phyloP scores from a whole-genome alignment of 1,140 invertebrate species.

The Drosophila ercepeae region DNA sequence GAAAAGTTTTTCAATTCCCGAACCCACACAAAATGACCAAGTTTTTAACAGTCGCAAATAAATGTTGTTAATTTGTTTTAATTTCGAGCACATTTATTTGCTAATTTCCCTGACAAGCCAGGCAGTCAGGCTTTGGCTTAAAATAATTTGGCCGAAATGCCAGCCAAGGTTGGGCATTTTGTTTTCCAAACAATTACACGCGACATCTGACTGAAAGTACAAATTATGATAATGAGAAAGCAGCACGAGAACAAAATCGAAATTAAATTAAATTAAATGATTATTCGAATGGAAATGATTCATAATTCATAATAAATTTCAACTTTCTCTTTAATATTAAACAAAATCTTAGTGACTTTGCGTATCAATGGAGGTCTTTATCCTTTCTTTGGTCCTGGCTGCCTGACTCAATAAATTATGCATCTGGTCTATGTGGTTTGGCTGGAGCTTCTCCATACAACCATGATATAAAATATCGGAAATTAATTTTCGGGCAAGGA shows the following conservation, averaged over 20 bases:
- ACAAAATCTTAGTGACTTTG: neutral
- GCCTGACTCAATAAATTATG: constrained; percentile 20
- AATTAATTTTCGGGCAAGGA: constrained; percentile 45
- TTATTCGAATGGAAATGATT: neutral
- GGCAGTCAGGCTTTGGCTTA: constrained; percentile 20
- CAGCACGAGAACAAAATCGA: neutral
- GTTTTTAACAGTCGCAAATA: constrained; percentile 73
- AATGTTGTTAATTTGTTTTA: constrained; percentile 81
- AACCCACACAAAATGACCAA: constrained; percentile 61
- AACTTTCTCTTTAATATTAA: neutral
- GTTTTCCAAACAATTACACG: constrained; percentile 38
- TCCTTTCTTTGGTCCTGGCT: neutral
- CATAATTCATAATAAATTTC: too few species aligned
- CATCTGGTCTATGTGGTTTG: constrained; percentile 23
- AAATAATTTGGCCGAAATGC: constrained; percentile 20
- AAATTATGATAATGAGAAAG: neutral
- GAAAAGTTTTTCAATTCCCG: constrained; percentile 74
- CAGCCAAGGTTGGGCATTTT: constrained; percentile 17
- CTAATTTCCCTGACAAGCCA: constrained; percentile 49
- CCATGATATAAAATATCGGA: constrained; percentile 50
- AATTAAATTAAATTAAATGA: constrained; percentile 19
- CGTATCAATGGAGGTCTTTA: neutral
- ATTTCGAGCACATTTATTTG: constrained; percentile 66
- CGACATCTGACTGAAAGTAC: constrained; percentile 8
- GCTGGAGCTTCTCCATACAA: constrained; percentile 37